Evolutionary conservation across 2,113 vertebrate species (phyloP).

Genomic region (Brachypteracias leptosomus): DNA sequence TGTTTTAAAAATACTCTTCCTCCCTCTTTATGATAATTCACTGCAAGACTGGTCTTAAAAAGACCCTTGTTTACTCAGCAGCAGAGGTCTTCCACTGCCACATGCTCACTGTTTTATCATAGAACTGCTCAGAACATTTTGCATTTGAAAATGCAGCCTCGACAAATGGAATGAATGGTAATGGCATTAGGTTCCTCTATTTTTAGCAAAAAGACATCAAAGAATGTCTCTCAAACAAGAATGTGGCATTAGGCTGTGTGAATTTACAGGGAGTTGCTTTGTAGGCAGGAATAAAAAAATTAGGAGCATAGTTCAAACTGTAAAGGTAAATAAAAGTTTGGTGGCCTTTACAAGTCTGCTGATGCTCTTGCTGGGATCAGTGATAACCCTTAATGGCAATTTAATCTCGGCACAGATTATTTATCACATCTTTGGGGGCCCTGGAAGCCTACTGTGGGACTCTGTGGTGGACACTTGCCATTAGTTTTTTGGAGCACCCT

Average conservation of each 20-base stretch:
- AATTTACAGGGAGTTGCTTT: neutral
- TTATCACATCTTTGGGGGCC: neutral
- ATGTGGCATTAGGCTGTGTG: neutral
- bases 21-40: neutral
- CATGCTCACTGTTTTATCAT: neutral
- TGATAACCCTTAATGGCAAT: neutral
- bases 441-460: neutral
- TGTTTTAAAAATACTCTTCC: slow-evolving; percentile 37
- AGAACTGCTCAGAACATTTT: neutral
- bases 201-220: neutral
- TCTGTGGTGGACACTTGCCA: neutral
- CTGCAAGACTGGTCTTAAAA: neutral
- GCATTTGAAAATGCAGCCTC: neutral
- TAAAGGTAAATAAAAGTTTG: neutral
- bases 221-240: neutral
- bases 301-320: neutral
- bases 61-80: neutral
- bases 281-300: neutral
- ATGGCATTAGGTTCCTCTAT: neutral
- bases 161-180: neutral
- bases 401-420: neutral
- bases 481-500: neutral
- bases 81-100: neutral
- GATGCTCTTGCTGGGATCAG: neutral
- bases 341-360: neutral